A percentile compares a stretch with the other conserved stretches of the same genome.
phyloP scores from a whole-genome alignment of 2,113 vertebrate genomes.

The Rhodinocichla rosea region DNA sequence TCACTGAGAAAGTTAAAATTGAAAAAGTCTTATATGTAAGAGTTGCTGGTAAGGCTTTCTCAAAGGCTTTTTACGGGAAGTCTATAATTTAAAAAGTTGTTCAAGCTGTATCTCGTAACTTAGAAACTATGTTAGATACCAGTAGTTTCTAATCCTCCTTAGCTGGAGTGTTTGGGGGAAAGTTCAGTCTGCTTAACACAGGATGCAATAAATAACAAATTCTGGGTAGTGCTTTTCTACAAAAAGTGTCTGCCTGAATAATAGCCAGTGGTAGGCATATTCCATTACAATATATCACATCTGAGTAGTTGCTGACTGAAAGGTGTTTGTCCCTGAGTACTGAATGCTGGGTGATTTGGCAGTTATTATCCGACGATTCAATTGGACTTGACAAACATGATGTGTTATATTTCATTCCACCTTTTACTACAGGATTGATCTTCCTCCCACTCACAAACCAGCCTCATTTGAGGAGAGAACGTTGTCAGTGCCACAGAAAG shows the following conservation, averaged over 20 bases:
- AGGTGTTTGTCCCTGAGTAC: not conserved
- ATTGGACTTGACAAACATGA: not conserved
- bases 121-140: not conserved
- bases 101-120: not conserved
- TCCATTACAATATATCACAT: not conserved
- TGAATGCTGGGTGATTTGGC: not conserved
- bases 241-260: not conserved
- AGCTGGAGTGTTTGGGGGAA: rapidly evolving
- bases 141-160: not conserved
- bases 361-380: not conserved
- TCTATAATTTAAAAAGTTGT: not conserved
- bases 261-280: not conserved
- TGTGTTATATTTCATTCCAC: not conserved
- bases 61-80: not conserved
- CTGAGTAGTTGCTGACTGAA: not conserved
- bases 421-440: slow-evolving; percentile 71
- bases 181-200: not conserved
- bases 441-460: slow-evolving; percentile 78
- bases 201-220: not conserved
- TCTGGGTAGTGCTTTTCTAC: not conserved
- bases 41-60: not conserved
- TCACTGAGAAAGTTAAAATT: not conserved
- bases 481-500: slow-evolving; percentile 58
- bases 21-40: not conserved
- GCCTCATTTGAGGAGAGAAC: slow-evolving; percentile 58